Percentiles rank a stretch among this genome's conserved stretches.
phyloP scores from a whole-genome alignment of 2,113 vertebrate species.

The Setophaga coronata region DNA sequence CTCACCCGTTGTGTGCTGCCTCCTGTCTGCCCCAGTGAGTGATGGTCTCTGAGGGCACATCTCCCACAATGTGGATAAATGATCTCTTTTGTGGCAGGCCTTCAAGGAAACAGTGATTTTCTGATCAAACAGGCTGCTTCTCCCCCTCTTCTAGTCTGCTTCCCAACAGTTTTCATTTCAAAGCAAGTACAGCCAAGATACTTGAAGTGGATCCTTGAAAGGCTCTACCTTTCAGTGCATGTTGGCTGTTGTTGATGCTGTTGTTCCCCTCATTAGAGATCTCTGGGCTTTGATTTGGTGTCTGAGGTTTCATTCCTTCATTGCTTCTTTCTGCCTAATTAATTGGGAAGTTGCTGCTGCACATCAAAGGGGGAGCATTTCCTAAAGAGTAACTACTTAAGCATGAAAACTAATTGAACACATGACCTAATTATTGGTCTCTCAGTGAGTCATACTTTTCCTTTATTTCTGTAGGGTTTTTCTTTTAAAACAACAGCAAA shows the following conservation, averaged over 20 bases:
- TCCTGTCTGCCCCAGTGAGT: neutral
- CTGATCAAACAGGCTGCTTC: neutral
- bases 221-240: neutral
- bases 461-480: constrained; percentile 62
- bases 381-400: constrained; percentile 53
- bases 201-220: constrained; percentile 10
- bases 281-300: constrained; percentile 43
- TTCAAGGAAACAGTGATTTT: constrained; percentile 26
- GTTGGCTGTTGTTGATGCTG: constrained; percentile 20
- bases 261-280: constrained; percentile 55
- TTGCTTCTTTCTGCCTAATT: constrained; percentile 56
- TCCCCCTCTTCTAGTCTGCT: neutral
- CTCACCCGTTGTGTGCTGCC: neutral
- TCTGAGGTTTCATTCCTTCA: constrained; percentile 49
- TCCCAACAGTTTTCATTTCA: constrained; percentile 23
- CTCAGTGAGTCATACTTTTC: constrained; percentile 53
- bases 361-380: constrained; percentile 66
- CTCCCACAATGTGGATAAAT: neutral
- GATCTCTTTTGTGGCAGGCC: neutral
- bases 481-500: constrained; percentile 59
- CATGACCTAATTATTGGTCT: constrained; percentile 72
- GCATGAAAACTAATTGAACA: constrained; percentile 69
- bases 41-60: neutral
- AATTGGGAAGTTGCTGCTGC: constrained; percentile 40
- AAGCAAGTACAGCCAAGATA: neutral